Percentiles rank a stretch among this genome's conserved stretches.
Conservation (phyloP, 92 coral and sea anemone genomes). For the Blastomussa wellsi region DNA sequence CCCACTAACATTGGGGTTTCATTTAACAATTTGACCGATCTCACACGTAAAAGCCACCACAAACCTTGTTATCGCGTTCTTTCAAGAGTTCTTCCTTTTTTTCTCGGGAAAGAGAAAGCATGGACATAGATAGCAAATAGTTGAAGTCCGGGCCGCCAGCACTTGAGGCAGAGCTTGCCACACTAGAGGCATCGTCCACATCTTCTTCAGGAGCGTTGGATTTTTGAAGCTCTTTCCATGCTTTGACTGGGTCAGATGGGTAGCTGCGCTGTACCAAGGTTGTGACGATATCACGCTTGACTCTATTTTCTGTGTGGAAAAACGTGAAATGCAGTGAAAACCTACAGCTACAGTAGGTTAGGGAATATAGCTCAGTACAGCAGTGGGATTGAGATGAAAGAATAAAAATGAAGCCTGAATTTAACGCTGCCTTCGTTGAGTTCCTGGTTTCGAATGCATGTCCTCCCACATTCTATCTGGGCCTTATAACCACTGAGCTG, state of each 20-base stretch:
- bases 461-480: too few species aligned
- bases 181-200: constrained; percentile 75
- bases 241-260: constrained; percentile 88
- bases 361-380: neutral
- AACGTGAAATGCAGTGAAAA: neutral
- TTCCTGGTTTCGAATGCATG: too few species aligned
- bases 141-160: constrained; percentile 88
- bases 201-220: constrained; percentile 32
- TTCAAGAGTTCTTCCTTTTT: constrained; percentile 92
- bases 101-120: constrained; percentile 83
- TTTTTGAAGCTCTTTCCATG: constrained; percentile 86
- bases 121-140: constrained; percentile 84
- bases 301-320: constrained; percentile 67
- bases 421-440: too few species aligned
- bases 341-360: neutral
- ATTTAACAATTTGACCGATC: too few species aligned
- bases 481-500: too few species aligned
- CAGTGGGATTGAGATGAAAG: neutral
- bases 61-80: constrained; percentile 88
- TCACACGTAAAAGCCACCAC: too few species aligned
- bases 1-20: too few species aligned
- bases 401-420: too few species aligned
- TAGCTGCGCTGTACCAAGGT: constrained; percentile 82
- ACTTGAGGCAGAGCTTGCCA: constrained; percentile 70
- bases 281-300: constrained; percentile 73